A percentile compares a stretch with the other conserved stretches of the same genome.
Evolutionary conservation across 64 coral and sea anemone species (phyloP).

Genomic region (Actinia equina): DNA sequence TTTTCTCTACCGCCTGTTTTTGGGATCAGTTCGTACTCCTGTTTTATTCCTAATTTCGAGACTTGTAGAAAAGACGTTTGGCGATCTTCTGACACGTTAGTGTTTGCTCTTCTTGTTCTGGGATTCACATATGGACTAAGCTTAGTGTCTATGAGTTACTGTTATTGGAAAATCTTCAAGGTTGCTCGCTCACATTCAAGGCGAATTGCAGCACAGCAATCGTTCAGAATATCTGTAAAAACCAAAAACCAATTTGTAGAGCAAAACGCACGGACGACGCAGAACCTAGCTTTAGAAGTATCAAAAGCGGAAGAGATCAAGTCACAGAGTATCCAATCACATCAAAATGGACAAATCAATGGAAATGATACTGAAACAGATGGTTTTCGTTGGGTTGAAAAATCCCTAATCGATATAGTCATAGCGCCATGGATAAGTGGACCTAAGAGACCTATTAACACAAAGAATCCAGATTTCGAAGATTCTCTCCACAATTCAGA

Average conservation of each 20-base stretch:
- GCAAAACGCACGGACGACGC: neutral
- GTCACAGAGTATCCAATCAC: neutral
- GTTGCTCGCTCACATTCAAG: conserved; percentile 50
- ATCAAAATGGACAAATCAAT: neutral
- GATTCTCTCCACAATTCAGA: no score
- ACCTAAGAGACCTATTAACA: no score
- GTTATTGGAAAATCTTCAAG: conserved; percentile 56
- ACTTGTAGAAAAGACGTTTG: conserved; percentile 44
- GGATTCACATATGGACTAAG: conserved; percentile 48
- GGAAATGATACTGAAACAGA: neutral
- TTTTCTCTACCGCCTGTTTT: conserved; percentile 51
- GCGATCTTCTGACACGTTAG: conserved; percentile 18
- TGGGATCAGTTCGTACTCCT: conserved; percentile 54
- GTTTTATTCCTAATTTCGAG: conserved; percentile 64
- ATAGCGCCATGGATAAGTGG: neutral
- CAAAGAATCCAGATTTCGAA: neutral
- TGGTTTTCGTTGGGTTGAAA: no score
- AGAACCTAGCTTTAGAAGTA: neutral
- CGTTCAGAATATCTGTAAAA: neutral
- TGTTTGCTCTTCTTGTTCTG: conserved; percentile 42
- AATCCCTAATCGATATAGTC: neutral
- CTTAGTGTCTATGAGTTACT: conserved; percentile 34
- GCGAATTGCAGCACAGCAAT: conserved; percentile 16
- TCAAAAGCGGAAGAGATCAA: neutral
- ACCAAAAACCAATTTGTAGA: neutral